These are phyloP conservation scores for Tiliacea aurago DNA, from an alignment of 2,888 invertebrate species.

Conservation along the genomic window DNA sequence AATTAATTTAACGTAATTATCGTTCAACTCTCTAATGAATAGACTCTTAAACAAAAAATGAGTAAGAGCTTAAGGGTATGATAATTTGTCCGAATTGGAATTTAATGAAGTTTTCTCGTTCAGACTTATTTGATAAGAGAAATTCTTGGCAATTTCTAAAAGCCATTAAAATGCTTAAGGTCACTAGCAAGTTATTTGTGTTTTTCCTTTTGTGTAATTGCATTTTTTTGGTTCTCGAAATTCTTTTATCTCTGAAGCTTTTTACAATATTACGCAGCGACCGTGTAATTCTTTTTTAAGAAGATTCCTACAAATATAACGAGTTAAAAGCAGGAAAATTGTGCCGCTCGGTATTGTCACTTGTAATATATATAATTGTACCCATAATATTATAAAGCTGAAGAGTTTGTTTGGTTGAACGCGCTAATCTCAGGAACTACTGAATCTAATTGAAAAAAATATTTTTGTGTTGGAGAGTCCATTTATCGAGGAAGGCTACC, in stretches of 20 bases:
- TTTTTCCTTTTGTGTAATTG: constrained; percentile 57
- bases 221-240: constrained; percentile 40
- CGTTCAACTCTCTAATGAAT: constrained; percentile 49
- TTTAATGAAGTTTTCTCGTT: constrained; percentile 57
- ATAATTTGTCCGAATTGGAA: constrained; percentile 57
- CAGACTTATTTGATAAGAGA: constrained; percentile 47
- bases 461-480: no score
- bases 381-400: no score
- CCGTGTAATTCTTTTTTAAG: constrained; percentile 12
- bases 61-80: constrained; percentile 50
- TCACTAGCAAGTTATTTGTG: constrained; percentile 43
- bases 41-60: constrained; percentile 39
- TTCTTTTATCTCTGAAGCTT: constrained; percentile 47
- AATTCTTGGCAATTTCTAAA: constrained; percentile 50
- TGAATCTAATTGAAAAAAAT: no score
- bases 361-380: constrained; percentile 17
- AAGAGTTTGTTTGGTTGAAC: no score
- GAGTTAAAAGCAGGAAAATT: constrained; percentile 32
- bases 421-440: no score
- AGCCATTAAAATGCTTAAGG: constrained; percentile 49
- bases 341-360: not conserved
- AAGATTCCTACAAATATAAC: constrained; percentile 7
- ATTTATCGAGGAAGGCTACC: no score
- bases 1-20: constrained; percentile 31
- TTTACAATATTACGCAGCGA: constrained; percentile 34